Evolutionary conservation across 2,797 vertebrate species (phyloP), one percentile per base, ranked within the genome.

Genomic region (Enoplosus armatus): DNA sequence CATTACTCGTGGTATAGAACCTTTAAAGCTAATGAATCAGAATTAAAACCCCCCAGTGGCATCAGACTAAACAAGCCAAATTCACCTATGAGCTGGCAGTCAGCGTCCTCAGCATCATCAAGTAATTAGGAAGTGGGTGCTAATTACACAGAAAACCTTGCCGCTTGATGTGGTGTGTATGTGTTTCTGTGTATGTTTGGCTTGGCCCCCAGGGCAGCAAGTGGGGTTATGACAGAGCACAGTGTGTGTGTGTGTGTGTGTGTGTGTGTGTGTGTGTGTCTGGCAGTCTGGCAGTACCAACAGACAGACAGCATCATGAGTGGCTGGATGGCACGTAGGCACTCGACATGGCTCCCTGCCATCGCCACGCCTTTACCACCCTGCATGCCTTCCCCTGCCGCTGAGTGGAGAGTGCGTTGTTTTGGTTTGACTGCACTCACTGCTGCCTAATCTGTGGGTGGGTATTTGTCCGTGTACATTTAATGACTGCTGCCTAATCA

Each of bases 291-390:
- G 33, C 65, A 51, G 27, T 54, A 69, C 80, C 56, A 53, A 73
- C 75, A 75, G 82, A 77, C 76, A 26, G 69, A 72, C 39, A 20
- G 61, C 80, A 80, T 85, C 71, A 39, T 37, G 89, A 85, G 85
- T 90, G 91, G 90, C 86, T 82, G 73, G 72, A 71, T 75, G 69
- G 89, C 93, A 93, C 92, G 91, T 94, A 93, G 86, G 89, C 93
- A 84, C 82, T 81, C 16, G 22, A 73, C 72, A 75, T 84, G 86
- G 88, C 90, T 80, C 66, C 3, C 77, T 79, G 89, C 88, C 90
- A 86, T 73, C 11, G 27, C 79, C 87, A 68, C 69, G 59, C 84
- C 93, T 91, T n/a, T 83, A 84, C 89, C 80, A 22, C 76, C 59
- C 69, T 18, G 62, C 88, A 86, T 85, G 84, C 82, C 74, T 83